These are phyloP conservation scores for Xiphophorus birchmanni DNA, from an alignment of 2,797 vertebrate species.

Conservation along the genomic window DNA sequence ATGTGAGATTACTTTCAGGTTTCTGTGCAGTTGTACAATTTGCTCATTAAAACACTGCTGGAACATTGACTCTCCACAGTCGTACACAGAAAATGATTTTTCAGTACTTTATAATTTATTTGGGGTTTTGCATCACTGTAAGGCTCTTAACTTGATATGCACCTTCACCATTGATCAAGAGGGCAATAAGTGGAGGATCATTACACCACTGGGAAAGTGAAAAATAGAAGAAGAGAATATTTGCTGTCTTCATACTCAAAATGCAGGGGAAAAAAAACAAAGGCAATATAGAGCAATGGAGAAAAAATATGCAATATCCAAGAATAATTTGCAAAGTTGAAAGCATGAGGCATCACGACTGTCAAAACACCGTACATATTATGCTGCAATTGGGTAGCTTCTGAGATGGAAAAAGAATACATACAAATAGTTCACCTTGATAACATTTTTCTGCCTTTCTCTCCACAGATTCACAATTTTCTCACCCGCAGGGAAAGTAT, in stretches of 20 bases:
- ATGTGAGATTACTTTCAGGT: constrained; percentile 42
- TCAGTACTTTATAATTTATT: constrained; percentile 46
- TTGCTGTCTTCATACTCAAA: constrained; percentile 40
- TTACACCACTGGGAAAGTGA: constrained; percentile 60
- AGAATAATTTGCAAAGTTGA: constrained; percentile 48
- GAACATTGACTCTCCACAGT: constrained; percentile 60
- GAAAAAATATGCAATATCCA: constrained; percentile 48
- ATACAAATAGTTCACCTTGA: constrained; percentile 40
- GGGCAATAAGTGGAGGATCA: constrained; percentile 45
- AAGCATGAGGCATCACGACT: constrained; percentile 42
- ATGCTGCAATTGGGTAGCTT: constrained; percentile 13
- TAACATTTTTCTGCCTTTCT: constrained; percentile 32
- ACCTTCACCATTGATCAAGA: constrained; percentile 48
- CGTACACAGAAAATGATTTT: constrained; percentile 45
- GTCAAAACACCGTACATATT: constrained; percentile 27
- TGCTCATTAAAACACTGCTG: constrained; percentile 47
- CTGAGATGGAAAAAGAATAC: constrained; percentile 15
- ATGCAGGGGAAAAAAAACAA: constrained; percentile 8
- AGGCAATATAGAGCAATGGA: constrained; percentile 35
- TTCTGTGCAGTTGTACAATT: constrained; percentile 38
- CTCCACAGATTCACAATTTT: constrained; percentile 11
- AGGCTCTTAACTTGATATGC: constrained; percentile 56
- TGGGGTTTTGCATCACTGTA: constrained; percentile 40
- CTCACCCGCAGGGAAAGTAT: constrained; percentile 29
- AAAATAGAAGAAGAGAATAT: constrained; percentile 53